Percentiles rank a stretch among this genome's conserved stretches.
Evolutionary conservation across 2,888 invertebrate genomes (phyloP).

Genomic region (Drosophila setosimentum): DNA sequence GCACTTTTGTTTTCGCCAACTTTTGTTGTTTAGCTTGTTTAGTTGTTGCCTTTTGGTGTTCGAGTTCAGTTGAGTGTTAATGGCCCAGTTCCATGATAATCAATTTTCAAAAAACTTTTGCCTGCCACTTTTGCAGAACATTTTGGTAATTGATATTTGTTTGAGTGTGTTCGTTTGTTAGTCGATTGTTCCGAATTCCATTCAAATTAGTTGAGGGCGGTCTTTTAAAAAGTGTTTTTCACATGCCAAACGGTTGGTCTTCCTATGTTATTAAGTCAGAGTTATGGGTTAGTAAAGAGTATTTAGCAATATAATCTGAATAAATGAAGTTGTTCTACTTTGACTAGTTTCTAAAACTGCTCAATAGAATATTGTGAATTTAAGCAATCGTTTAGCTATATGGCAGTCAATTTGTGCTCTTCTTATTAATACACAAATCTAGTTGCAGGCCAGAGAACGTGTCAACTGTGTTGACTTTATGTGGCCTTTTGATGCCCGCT

Average conservation of each 20-base stretch:
- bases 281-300: too few species aligned
- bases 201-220: conserved; percentile 3
- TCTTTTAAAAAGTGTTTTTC: background rate
- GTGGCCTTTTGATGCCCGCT: conserved; percentile 18
- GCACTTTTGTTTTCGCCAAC: conserved; percentile 53
- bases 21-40: conserved; percentile 31
- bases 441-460: background rate
- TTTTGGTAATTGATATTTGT: conserved; percentile 47
- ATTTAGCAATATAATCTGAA: background rate
- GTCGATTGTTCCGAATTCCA: conserved; percentile 40
- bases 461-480: conserved; percentile 6
- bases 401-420: conserved; percentile 9
- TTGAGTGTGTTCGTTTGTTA: conserved; percentile 21
- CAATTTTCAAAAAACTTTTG: conserved; percentile 62
- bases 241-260: background rate
- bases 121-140: conserved; percentile 36
- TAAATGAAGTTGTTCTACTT: background rate
- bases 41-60: conserved; percentile 11
- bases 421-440: background rate
- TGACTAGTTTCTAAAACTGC: background rate
- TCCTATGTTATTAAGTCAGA: background rate
- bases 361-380: background rate
- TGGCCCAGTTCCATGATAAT: conserved; percentile 74
- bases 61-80: conserved; percentile 44
- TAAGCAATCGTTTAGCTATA: background rate